Evolutionary conservation across 2,797 vertebrate genomes (phyloP), one percentile per base, ranked within the genome.

Genomic region (Dendrocincla fuliginosa): DNA sequence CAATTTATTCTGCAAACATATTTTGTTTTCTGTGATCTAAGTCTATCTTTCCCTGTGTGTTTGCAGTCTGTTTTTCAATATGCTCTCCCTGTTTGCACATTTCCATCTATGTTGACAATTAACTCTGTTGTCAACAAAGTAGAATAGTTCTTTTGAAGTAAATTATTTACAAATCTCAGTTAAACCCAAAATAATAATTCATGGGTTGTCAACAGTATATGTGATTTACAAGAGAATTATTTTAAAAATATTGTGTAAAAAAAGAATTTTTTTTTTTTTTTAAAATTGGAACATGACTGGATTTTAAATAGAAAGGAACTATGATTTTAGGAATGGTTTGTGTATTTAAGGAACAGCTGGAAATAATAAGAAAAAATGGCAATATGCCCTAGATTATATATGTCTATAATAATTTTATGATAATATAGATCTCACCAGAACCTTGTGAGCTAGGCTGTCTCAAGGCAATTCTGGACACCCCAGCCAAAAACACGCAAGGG

Each of bases 61-160:
- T 95, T 93, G 56, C 79, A 89, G 84, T 85, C 83, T 95, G 83
- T 69, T 97, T 96, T 96, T 87, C 77, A 96, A 91, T 96, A 94
- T 93, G 84, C 20, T 84, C 44, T 92, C 35, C 71, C 64, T 95
- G 87, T 95, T 96, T 96, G 84, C 65, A 90, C 33, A 87, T 90
- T 89, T 68, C 71, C 42, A 14, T 86, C 81, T 93, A 93, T 92
- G 91, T 95, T 96, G 91, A 95, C 80, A 95, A 96, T 95, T 95
- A 95, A 69, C 73, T 96, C 56, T 90, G 42, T 59, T 96, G 69
- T 96, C 79, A 88, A 96, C 68, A 85, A 95, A 93, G 14, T 32
- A 37, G 61, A 75, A 91, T 94, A 91, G 44, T 55, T 95, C 67
- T 94, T 89, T 88, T 81, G 52, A 76, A 18, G 5, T 74, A 90